Base-by-base conservation (phyloP, 2,888 invertebrate species). In the Volucella zonaria region DNA sequence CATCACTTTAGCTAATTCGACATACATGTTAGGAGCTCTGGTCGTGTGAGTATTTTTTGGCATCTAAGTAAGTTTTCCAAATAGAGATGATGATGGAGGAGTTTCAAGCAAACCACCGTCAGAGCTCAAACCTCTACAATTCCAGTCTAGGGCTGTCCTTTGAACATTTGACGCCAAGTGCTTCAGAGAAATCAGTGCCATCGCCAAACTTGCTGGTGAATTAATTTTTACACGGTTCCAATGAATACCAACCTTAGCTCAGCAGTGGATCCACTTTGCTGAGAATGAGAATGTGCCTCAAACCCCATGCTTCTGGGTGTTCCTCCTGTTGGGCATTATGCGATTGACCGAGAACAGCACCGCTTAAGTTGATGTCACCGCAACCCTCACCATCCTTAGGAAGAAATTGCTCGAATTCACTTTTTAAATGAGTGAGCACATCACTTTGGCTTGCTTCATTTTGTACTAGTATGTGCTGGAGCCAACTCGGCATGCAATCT, bases 241-340 rank as follows among this genome's bases (percentile, higher is more conserved):
- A 94, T 88, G 94, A 95, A 58, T 92, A 94, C 58, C 95, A 96
- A 70, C 95, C n/a, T n/a, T n/a, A n/a, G n/a, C n/a, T n/a, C n/a
- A n/a, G n/a, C n/a, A n/a, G n/a, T n/a, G n/a, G n/a, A n/a, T n/a
- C n/a, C n/a, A n/a, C n/a, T n/a, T n/a, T n/a, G n/a, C n/a, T n/a
- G 99, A 99, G 92, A 95, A 95, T 88, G 98, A 98, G 93, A 95
- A 99, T 89, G 94, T 98, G 88, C 99, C 99, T 23, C 2, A 23
- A 66, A 96, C 97, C 68, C 96, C 97, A 85, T 97, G 97, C 90
- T 96, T 98, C 70, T 99, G 98, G 98, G 97, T 99, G 54, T 99
- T 98, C 92, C 99, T 99, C 11, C 95, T 97, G 90, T 93, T 99
- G 54, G 99, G 99, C 88, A 96, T 98, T 88, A 95, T 97, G 94